Conservation (phyloP, 2,888 invertebrate species). For the Crepidodera aurea region DNA sequence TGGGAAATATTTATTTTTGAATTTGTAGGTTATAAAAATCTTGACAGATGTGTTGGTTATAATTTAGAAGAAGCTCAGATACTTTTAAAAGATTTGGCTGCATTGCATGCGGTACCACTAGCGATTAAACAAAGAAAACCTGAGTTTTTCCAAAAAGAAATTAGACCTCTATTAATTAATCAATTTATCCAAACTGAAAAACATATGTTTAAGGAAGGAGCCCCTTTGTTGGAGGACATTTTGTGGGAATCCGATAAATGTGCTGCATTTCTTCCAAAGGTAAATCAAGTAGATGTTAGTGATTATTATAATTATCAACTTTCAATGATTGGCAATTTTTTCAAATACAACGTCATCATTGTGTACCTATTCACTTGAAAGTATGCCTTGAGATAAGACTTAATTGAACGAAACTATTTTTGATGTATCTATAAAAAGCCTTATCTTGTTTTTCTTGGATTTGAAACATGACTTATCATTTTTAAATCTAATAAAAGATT, state of each 20-base stretch:
- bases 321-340: no score
- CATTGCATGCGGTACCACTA: constrained; percentile 64
- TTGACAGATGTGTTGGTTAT: constrained; percentile 59
- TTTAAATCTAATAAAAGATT: no score
- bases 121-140: constrained; percentile 61
- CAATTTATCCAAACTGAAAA: constrained; percentile 43
- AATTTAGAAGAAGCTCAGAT: constrained; percentile 61
- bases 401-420: no score
- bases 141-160: constrained; percentile 51
- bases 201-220: background rate
- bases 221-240: background rate
- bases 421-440: no score
- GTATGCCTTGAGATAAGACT: no score
- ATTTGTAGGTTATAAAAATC: constrained; percentile 58
- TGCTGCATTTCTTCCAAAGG: constrained; percentile 7
- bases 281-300: background rate
- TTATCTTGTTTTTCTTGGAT: no score
- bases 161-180: constrained; percentile 45
- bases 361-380: no score
- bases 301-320: no score
- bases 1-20: no score
- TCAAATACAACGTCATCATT: no score
- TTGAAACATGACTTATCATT: no score
- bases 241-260: constrained; percentile 20
- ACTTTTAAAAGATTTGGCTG: constrained; percentile 61